Evolutionary conservation across 2,888 invertebrate genomes (phyloP), one percentile per base, ranked within the genome.

Genomic region (Trachelus stipa): DNA sequence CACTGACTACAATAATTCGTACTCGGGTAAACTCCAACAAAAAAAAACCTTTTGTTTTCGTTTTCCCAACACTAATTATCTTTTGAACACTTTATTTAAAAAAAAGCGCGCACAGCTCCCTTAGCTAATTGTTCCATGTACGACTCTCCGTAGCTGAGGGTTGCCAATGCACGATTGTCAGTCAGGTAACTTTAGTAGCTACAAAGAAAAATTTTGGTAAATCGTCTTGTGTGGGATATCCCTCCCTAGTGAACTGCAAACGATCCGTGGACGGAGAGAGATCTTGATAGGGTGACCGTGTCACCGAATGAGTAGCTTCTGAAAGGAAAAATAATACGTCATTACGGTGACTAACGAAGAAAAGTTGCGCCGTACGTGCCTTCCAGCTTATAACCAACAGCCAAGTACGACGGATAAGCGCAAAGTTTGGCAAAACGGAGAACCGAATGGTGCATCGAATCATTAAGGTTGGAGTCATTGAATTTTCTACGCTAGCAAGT

Each of bases 211-310:
- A 56, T 56, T 56, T 56, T 56, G 56, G 56, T 56, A 56, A 23
- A 56, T 56, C 23, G 56, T 56, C 56, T 23, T 23, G 9, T 9
- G 56, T 23, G 56, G 56, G 56, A 23, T 56, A 56, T 23, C 9
- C 23, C 23, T 56, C 56, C 56, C 56, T 56, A 56, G 56, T 56
- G 56, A 56, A 23, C 56, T 56, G 56, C 56, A 73, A 80, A 81
- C 82, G 85, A 81, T 86, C 85, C 86, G 87, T 89, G 89, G 89
- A 88, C 89, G 89, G 89, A 89, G 83, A 84, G 84, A 86, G 86
- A 87, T 88, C 87, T 86, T 87, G 84, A 80, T 79, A 69, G 78
- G 71, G 31, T 71, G 71, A 34, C 15, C 12, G 71, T 33, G 71
- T 31, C 71, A 31, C 71, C 71, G 71, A 15, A 71, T 31, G 71